Percentiles rank a stretch among this genome's conserved stretches.
These are phyloP conservation scores for Pandemis cinnamomeana DNA, from an alignment of 2,888 invertebrate species.

Conservation along the genomic window DNA sequence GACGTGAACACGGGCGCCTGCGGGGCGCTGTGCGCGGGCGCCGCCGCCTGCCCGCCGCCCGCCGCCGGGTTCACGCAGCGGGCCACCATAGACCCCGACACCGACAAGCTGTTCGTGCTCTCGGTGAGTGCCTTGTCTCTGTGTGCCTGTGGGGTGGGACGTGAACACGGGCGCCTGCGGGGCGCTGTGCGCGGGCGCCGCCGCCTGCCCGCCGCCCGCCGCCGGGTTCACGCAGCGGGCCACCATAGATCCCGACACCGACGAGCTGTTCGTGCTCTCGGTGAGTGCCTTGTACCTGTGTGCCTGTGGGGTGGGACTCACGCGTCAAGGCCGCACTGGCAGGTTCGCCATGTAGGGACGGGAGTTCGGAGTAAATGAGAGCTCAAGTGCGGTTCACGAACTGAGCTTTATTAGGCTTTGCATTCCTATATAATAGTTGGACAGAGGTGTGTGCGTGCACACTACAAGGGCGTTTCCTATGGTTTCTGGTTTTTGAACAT, in stretches of 20 bases:
- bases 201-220: slow-evolving; percentile 79
- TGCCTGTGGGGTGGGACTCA: too few relatives aligned
- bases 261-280: slow-evolving; percentile 94
- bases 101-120: slow-evolving; percentile 93
- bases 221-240: slow-evolving; percentile 94
- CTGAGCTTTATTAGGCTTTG: too few relatives aligned
- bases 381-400: too few relatives aligned
- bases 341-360: too few relatives aligned
- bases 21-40: slow-evolving; percentile 83
- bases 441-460: too few relatives aligned
- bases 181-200: slow-evolving; percentile 81
- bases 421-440: too few relatives aligned
- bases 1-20: slow-evolving; percentile 58
- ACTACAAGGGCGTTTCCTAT: too few relatives aligned
- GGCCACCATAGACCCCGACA: slow-evolving; percentile 93
- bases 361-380: too few relatives aligned
- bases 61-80: slow-evolving; percentile 93
- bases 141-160: not conserved
- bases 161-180: slow-evolving; percentile 67
- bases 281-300: slow-evolving; percentile 84
- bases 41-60: slow-evolving; percentile 71
- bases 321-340: too few relatives aligned
- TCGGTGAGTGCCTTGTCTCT: slow-evolving; percentile 88
- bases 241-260: slow-evolving; percentile 92
- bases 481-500: too few relatives aligned